Evolutionary conservation across 2,888 invertebrate genomes (phyloP), one percentile per base, ranked within the genome.

Genomic region (Clanis bilineata): DNA sequence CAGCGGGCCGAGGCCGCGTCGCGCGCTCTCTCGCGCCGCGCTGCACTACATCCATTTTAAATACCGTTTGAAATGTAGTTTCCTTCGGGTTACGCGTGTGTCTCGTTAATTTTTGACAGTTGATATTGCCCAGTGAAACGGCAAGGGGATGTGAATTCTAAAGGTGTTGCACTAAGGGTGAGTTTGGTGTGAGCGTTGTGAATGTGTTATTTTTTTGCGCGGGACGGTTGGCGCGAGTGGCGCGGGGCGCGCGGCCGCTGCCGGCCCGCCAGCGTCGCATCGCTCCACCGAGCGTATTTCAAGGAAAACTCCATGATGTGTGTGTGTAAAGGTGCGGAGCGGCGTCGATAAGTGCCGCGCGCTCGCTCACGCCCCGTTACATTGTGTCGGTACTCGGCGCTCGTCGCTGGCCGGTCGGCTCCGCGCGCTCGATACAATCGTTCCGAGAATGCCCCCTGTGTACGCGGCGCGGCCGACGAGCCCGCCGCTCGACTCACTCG

Each of bases 31-130:
- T 80, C 77, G 74, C 76, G 79, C 76, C 80, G 81, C 81, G 83
- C 75, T 88, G 90, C 88, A 89, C 77, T 86, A 83, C 79, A 84
- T 86, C 76, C 83, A 89, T 87, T 86, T 85, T 85, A 83, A 83
- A 86, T 83, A 82, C 73, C 69, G 82, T 87, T 86, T 85, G 73
- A 85, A 86, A 83, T 87, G 80, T 86, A 82, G 87, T 88, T 90
- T 89, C 85, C 86, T 87, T 82, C 82, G 80, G 83, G 82, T 82
- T 86, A 85, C 85, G 88, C 90, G 88, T 89, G 90, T 88, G 86
- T 83, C 82, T 82, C 86, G n/a, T 86, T 90, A 88, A 90, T 92
- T 92, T 92, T 93, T 93, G 93, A 93, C 93, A 93, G 93, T 93
- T 93, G 91, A 89, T 88, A 92, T 90, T 86, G 72, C 81, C 83